Base-by-base conservation (phyloP, 2,797 vertebrate genomes). In the Lutjanus campechanus region DNA sequence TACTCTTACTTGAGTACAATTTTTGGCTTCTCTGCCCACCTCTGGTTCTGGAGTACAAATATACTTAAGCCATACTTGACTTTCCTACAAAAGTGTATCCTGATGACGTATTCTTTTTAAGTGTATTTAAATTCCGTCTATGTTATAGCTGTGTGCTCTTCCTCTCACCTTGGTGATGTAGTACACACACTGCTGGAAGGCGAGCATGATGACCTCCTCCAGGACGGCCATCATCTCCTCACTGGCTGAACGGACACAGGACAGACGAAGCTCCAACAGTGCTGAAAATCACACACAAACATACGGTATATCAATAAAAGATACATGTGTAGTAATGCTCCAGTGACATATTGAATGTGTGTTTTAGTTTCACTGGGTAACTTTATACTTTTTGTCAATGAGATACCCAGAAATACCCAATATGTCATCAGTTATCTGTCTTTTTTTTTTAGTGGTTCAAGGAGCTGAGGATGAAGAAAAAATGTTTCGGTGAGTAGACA, bases 111-210 rank as follows among this genome's bases (percentile, higher is more conserved):
- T n/a, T 54, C 8, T 16, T 9, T 44, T 17, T n/a, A 56, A 50
- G 40, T 7, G 12, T n/a, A 11, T 22, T 16, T 25, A 8, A 12
- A 15, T 20, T 22, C 5, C 10, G 8, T 22, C 17, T 60, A 11
- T 50, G 8, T 13, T 44, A 8, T n/a, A 36, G 8, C 8, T 8
- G 2, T 22, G 49, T 82, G 19, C 22, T 50, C 8, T 9, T 51
- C 44, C 8, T 63, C 92, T 89, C 79, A 96, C 96, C 95, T 96
- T 96, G 71, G 96, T 96, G 60, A 96, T 89, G 91, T 96, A 96
- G 86, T 96, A 96, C 51, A 96, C 95, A 77, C 95, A 96, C 91
- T 96, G 96, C 92, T 96, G 96, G 86, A 96, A 96, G 74, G 94
- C 93, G 13, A 96, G 94, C 96, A 96, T 94, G 69, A 96, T 87